These are phyloP conservation scores for Miltochrista miniata DNA, from an alignment of 2,888 invertebrate genomes.

Conservation along the genomic window DNA sequence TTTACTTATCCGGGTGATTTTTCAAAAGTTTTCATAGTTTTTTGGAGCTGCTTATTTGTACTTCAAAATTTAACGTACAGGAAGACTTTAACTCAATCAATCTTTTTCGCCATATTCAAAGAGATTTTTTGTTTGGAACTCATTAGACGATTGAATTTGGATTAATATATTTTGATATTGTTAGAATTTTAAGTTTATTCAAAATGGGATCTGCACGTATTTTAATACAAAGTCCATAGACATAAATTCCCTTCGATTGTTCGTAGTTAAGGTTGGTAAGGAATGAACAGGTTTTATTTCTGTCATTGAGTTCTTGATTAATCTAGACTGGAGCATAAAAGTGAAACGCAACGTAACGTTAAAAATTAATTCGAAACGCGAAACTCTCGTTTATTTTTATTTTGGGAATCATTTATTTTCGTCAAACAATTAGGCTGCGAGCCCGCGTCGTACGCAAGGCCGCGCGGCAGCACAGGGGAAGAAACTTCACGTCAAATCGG, in stretches of 20 bases:
- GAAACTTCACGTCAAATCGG: slow-evolving; percentile 73
- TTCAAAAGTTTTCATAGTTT: no score
- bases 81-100: no score
- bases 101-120: no score
- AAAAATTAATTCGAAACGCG: slow-evolving; percentile 75
- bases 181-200: no score
- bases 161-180: no score
- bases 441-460: slow-evolving; percentile 64
- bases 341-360: slow-evolving; percentile 62
- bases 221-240: slow-evolving; percentile 16
- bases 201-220: no score
- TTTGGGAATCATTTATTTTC: slow-evolving; percentile 81
- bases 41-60: no score
- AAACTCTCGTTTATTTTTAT: slow-evolving; percentile 80
- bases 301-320: slow-evolving; percentile 48
- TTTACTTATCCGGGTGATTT: no score
- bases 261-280: slow-evolving; percentile 35
- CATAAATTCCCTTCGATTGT: slow-evolving; percentile 30
- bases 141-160: no score
- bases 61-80: no score
- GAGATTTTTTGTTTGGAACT: no score
- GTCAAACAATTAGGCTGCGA: slow-evolving; percentile 78
- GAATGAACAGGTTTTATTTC: slow-evolving; percentile 42
- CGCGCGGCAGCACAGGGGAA: slow-evolving; percentile 58
- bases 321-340: slow-evolving; percentile 52